These are phyloP conservation scores for Metalampra italica DNA, from an alignment of 2,888 invertebrate genomes.

Conservation along the genomic window DNA sequence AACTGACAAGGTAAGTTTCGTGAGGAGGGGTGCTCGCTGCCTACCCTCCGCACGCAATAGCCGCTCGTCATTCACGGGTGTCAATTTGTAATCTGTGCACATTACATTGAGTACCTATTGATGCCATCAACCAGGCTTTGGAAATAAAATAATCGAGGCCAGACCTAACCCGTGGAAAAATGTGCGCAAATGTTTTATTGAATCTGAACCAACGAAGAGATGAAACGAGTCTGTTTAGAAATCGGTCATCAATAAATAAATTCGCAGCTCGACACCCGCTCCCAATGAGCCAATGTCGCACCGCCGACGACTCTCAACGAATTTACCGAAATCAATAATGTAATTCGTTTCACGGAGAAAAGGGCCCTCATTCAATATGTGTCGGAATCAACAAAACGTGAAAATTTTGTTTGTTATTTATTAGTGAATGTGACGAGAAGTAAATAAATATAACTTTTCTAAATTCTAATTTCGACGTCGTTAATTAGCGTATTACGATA, in stretches of 20 bases:
- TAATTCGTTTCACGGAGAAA: constrained; percentile 34
- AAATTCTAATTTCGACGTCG: too few relatives aligned
- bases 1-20: too few relatives aligned
- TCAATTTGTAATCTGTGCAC: constrained; percentile 13
- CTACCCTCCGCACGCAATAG: not conserved
- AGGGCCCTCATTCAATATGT: constrained; percentile 21
- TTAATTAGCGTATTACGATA: too few relatives aligned
- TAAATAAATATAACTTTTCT: not conserved
- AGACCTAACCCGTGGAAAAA: not conserved
- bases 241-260: constrained; percentile 15
- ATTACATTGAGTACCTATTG: constrained; percentile 18
- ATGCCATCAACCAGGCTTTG: constrained; percentile 1
- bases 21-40: too few relatives aligned
- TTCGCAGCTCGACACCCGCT: constrained; percentile 33
- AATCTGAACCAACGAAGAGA: not conserved
- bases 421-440: not conserved
- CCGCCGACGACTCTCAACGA: constrained; percentile 31
- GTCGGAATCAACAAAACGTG: constrained; percentile 15
- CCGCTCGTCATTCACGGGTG: constrained; percentile 3
- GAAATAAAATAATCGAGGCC: constrained; percentile 1
- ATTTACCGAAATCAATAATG: constrained; percentile 49
- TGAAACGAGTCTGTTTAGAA: not conserved
- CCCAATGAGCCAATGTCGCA: constrained; percentile 20
- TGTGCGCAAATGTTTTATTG: not conserved
- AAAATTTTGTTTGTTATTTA: constrained; percentile 7